Evolutionary conservation across 2,113 vertebrate species (phyloP).

Genomic region (Percopsis transmontana): DNA sequence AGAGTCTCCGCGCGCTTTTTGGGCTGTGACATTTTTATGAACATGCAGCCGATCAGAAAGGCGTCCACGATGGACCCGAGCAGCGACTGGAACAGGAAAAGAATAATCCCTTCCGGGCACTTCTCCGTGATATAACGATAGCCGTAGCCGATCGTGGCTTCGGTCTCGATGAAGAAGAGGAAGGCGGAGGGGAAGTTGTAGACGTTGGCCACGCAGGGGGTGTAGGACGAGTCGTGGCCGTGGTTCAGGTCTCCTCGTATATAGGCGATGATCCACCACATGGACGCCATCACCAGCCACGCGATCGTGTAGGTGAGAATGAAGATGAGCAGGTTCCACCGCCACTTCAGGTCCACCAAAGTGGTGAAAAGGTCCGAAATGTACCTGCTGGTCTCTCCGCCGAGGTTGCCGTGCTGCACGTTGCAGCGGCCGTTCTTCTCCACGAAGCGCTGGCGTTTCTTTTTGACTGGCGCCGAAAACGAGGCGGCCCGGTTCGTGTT

Average conservation of each 20-base stretch:
- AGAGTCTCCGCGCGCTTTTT: slow-evolving; percentile 91
- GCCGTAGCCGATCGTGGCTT: slow-evolving; percentile 89
- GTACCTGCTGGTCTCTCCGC: slow-evolving; percentile 86
- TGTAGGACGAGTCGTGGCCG: slow-evolving; percentile 78
- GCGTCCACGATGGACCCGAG: slow-evolving; percentile 89
- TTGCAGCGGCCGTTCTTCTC: slow-evolving; percentile 91
- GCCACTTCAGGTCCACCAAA: slow-evolving; percentile 88
- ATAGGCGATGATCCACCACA: slow-evolving; percentile 92
- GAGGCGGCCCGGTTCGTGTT: slow-evolving; percentile 69
- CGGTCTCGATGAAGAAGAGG: slow-evolving; percentile 90
- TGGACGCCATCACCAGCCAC: slow-evolving; percentile 89
- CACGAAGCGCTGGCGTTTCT: slow-evolving; percentile 88
- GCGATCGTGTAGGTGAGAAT: slow-evolving; percentile 88
- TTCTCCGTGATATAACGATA: slow-evolving; percentile 90
- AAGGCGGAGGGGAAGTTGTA: slow-evolving; percentile 92
- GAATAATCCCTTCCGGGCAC: slow-evolving; percentile 87
- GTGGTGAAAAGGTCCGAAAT: slow-evolving; percentile 90
- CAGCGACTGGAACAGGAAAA: slow-evolving; percentile 89
- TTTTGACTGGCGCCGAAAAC: slow-evolving; percentile 77
- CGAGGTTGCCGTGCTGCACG: slow-evolving; percentile 88
- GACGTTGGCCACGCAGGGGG: slow-evolving; percentile 87
- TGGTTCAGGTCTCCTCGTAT: slow-evolving; percentile 84
- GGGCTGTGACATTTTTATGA: slow-evolving; percentile 92
- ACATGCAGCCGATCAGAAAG: slow-evolving; percentile 91
- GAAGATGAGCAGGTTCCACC: slow-evolving; percentile 90